phyloP scores from a whole-genome alignment of 2,888 invertebrate genomes.

The Vesta saturnalis region DNA sequence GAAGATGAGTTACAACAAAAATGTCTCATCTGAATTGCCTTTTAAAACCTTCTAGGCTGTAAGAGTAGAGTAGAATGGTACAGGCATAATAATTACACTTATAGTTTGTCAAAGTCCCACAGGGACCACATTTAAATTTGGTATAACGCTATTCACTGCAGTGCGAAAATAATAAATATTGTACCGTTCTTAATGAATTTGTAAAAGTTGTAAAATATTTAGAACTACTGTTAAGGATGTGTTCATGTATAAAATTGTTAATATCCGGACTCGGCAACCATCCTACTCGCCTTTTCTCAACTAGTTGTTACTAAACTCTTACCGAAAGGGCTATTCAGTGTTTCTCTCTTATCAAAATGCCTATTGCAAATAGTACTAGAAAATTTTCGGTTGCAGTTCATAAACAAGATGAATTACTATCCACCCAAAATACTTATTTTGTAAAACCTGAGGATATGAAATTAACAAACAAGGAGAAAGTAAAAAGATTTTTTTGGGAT shows the following conservation, averaged over 20 bases:
- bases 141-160: neutral
- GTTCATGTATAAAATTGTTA: constrained; percentile 65
- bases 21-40: neutral
- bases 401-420: constrained; percentile 59
- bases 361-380: constrained; percentile 42
- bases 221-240: constrained; percentile 61
- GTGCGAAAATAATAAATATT: neutral
- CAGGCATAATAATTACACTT: no score
- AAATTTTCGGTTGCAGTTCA: constrained; percentile 50
- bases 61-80: no score
- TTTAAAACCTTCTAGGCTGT: no score
- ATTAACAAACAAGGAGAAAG: constrained; percentile 67
- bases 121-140: neutral
- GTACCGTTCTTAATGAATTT: neutral
- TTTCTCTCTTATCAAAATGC: constrained; percentile 36
- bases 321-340: constrained; percentile 14
- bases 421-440: constrained; percentile 67
- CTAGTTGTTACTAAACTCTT: constrained; percentile 36
- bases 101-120: no score
- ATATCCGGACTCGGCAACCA: constrained; percentile 63
- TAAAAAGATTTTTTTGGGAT: constrained; percentile 80
- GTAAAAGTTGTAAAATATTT: constrained; percentile 45
- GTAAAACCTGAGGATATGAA: constrained; percentile 70
- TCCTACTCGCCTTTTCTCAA: constrained; percentile 44
- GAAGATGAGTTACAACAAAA: constrained; percentile 16